A percentile compares a stretch with the other conserved stretches of the same genome.
phyloP scores from a whole-genome alignment of 2,888 invertebrate species.

The Mimumesa dahlbomi region DNA sequence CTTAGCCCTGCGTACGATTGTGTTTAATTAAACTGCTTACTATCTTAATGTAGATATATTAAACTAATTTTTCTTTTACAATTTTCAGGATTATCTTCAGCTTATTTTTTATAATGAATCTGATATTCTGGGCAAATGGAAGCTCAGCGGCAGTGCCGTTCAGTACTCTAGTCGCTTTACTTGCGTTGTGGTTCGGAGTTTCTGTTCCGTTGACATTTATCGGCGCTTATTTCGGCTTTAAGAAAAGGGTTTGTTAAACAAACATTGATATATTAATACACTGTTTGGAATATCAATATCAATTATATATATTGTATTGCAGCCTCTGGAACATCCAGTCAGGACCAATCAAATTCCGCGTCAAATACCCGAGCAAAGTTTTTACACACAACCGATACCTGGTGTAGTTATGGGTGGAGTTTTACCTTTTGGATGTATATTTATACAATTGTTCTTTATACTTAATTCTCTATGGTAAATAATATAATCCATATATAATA shows the following conservation, averaged over 20 bases:
- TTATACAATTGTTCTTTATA: slow-evolving; percentile 99
- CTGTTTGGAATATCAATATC: neutral
- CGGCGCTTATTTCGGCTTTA: slow-evolving; percentile 99
- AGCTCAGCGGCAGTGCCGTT: slow-evolving; percentile 99
- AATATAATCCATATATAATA: neutral
- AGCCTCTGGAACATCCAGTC: slow-evolving; percentile 98
- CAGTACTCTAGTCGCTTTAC: slow-evolving; percentile 94
- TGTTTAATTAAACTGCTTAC: too few relatives aligned
- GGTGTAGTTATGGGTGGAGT: slow-evolving; percentile 99
- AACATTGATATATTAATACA: neutral
- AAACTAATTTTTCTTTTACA: slow-evolving; percentile 76
- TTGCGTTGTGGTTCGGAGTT: slow-evolving; percentile 99
- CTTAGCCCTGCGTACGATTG: slow-evolving; percentile 95
- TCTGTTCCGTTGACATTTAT: slow-evolving; percentile 98
- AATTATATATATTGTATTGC: slow-evolving; percentile 68
- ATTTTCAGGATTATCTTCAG: slow-evolving; percentile 92
- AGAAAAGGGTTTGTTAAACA: slow-evolving; percentile 87
- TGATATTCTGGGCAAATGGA: slow-evolving; percentile 96
- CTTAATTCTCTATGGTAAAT: slow-evolving; percentile 97
- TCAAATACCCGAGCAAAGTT: slow-evolving; percentile 98
- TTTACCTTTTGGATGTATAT: slow-evolving; percentile 98
- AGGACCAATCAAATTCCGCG: slow-evolving; percentile 99
- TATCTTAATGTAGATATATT: neutral
- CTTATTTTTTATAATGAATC: slow-evolving; percentile 98
- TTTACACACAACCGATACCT: slow-evolving; percentile 97